Percentiles rank a stretch among this genome's conserved stretches.
These are phyloP conservation scores for Stegana nigrithorax DNA, from an alignment of 2,888 invertebrate genomes.

Conservation along the genomic window DNA sequence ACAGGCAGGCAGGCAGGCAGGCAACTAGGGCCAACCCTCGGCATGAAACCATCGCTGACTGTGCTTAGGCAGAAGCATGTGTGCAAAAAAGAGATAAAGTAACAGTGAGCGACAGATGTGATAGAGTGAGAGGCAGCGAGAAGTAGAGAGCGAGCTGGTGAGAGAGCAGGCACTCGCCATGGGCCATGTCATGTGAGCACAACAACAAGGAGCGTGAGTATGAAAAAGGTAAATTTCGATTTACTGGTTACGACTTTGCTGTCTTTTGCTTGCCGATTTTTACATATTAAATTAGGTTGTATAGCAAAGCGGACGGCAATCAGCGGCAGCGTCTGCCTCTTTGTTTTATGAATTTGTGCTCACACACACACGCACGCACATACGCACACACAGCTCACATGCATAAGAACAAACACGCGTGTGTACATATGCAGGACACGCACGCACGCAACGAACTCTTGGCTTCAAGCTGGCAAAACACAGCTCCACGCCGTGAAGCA, in stretches of 20 bases:
- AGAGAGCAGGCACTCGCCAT: neutral
- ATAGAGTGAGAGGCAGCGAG: neutral
- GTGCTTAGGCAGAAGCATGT: neutral
- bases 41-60: too few relatives aligned
- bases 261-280: too few relatives aligned
- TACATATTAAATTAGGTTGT: too few relatives aligned
- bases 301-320: too few relatives aligned
- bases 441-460: too few relatives aligned
- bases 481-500: too few relatives aligned
- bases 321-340: too few relatives aligned
- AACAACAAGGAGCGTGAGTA: neutral
- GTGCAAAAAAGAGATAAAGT: neutral
- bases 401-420: too few relatives aligned
- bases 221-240: neutral
- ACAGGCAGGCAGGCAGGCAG: constrained; percentile 1
- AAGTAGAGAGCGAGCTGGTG: neutral
- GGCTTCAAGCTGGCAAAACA: too few relatives aligned
- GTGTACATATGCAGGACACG: too few relatives aligned
- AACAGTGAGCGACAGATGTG: neutral
- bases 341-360: neutral
- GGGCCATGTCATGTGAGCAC: neutral
- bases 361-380: neutral
- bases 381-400: neutral
- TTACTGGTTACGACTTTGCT: too few relatives aligned
- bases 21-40: constrained; percentile 10